Conservation (phyloP, 1,140 invertebrate genomes). For the Caenorhabditis remanei region DNA sequence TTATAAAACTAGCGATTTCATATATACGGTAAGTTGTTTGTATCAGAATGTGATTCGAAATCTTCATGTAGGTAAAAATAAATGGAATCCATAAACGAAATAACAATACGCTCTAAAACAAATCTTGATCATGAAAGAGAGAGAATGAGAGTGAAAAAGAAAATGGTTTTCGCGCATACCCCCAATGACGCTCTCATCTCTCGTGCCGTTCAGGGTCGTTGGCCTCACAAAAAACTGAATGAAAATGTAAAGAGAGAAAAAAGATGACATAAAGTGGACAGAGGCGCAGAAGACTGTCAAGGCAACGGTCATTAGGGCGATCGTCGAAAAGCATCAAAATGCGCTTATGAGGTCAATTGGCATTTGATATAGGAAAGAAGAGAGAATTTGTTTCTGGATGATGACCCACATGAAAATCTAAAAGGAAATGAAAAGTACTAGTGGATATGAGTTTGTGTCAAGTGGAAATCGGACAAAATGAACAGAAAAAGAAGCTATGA, state of each 20-base stretch:
- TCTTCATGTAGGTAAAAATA: background rate
- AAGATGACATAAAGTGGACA: constrained; percentile 29
- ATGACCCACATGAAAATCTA: constrained; percentile 25
- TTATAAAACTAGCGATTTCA: too few species aligned
- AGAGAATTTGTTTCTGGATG: background rate
- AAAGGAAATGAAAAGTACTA: constrained; percentile 25
- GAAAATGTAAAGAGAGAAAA: background rate
- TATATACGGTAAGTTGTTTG: too few species aligned
- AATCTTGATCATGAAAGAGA: constrained; percentile 6
- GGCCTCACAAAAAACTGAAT: constrained; percentile 10
- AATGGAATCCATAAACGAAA: background rate
- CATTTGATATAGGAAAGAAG: background rate
- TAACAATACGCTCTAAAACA: constrained; percentile 17
- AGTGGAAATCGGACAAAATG: background rate
- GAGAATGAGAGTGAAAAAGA: constrained; percentile 16
- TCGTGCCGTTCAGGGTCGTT: constrained; percentile 46
- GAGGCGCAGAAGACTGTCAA: constrained; percentile 14
- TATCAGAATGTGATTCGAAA: background rate
- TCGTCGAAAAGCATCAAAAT: constrained; percentile 35
- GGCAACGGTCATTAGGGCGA: constrained; percentile 34
- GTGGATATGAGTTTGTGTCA: constrained; percentile 16
- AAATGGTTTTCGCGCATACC: constrained; percentile 49
- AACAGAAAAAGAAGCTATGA: background rate
- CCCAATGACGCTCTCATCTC: background rate
- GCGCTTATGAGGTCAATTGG: constrained; percentile 55